Percentiles rank a stretch among this genome's conserved stretches.
Conservation (phyloP, 2,797 vertebrate genomes). For the Cottoperca gobio region DNA sequence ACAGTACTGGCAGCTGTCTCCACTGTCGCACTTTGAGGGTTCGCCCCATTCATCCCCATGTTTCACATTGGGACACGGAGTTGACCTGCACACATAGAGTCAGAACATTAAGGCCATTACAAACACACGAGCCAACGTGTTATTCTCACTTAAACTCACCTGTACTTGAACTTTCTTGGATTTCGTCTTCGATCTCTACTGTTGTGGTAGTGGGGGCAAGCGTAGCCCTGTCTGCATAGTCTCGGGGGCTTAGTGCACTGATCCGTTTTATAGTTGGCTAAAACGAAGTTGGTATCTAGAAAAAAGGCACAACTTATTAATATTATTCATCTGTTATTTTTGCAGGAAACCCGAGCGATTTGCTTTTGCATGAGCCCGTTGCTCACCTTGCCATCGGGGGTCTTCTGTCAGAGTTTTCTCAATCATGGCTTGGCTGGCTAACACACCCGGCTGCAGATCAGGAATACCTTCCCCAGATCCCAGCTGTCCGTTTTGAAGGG, state of each 20-base stretch:
- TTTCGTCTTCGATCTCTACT: slow-evolving; percentile 93
- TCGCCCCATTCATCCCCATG: slow-evolving; percentile 96
- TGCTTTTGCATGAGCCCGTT: neutral
- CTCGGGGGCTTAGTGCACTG: slow-evolving; percentile 94
- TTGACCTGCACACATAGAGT: slow-evolving; percentile 83
- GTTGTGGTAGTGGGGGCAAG: slow-evolving; percentile 95
- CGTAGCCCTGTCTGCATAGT: slow-evolving; percentile 95
- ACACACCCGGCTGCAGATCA: slow-evolving; percentile 92
- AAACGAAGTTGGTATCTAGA: slow-evolving; percentile 93
- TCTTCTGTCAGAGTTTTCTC: slow-evolving; percentile 95
- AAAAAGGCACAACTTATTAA: slow-evolving; percentile 20
- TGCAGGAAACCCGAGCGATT: neutral
- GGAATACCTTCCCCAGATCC: slow-evolving; percentile 89
- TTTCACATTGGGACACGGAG: slow-evolving; percentile 94
- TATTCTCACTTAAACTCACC: slow-evolving; percentile 75
- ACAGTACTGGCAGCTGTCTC: slow-evolving; percentile 93
- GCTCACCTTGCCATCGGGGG: slow-evolving; percentile 94
- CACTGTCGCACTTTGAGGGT: slow-evolving; percentile 92
- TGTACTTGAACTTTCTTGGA: slow-evolving; percentile 93
- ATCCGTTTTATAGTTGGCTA: slow-evolving; percentile 96
- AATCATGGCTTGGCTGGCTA: slow-evolving; percentile 96
- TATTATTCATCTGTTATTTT: neutral
- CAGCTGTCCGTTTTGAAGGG: slow-evolving; percentile 92
- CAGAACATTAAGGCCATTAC: neutral
- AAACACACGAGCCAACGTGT: neutral